Base-by-base conservation (phyloP, 2,797 vertebrate genomes). In the Sebastes hubbsi region DNA sequence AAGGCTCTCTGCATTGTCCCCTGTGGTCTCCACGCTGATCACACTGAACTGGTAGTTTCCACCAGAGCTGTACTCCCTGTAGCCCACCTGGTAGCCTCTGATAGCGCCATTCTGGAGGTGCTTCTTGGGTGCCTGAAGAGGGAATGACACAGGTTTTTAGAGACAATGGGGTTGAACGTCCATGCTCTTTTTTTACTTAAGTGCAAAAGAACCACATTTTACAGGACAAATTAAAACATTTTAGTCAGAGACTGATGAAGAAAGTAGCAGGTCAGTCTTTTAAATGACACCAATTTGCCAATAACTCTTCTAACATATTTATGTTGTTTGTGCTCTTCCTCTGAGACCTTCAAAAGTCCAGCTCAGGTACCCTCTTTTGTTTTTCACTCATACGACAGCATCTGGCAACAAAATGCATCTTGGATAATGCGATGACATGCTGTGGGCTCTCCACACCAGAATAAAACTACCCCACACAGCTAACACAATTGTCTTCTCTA, bases 41-140 rank as follows among this genome's bases (percentile, higher is more conserved):
- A 99, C 98, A 78, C 98, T 98, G 94, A 99, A 99, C 91, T 99
- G 98, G 92, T 98, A 98, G 86, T 98, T 99, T 20, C 98, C 98
- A 1, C 98, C 98, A 0, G 97, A 96, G 77, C 98, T 99, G 96
- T 98, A 98, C 82, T 99, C 98, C 38, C 98, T 95, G 89, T 98
- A 99, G 66, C 98, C 98, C 38, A 99, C 98, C 93, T 99, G 98
- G 94, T 99, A 99, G 55, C 98, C 98, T 6, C 95, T 95, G 93
- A 99, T 99, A 64, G 98, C 97, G 3, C 98, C 98, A 0, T 99
- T 99, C 92, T 99, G 98, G 61, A 99, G 92, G 59, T 99, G 97
- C 83, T 97, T 98, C 94, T 97, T 97, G 8, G 98, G 98, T 5
- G 97, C 94, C 98, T 99, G 70, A 62, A 54, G 55, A 49, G 62